Evolutionary conservation across 2,888 invertebrate species (phyloP).

Genomic region (Sturmia bella): DNA sequence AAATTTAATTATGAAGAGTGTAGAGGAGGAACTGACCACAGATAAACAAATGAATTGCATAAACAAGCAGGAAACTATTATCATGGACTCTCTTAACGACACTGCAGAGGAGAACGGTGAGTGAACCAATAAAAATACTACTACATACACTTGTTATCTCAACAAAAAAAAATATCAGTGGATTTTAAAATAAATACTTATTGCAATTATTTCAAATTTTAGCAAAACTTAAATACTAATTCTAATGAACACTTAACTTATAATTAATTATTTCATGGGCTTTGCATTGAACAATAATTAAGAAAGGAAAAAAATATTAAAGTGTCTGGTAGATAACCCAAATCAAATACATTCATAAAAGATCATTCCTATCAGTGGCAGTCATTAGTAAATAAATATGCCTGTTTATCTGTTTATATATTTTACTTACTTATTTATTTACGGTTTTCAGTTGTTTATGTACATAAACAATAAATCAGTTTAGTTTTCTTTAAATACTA

Average conservation of each 20-base stretch:
- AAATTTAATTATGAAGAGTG: conserved; percentile 75
- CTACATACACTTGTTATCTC: no score
- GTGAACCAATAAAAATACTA: background rate
- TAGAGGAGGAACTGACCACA: conserved; percentile 71
- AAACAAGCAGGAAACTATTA: conserved; percentile 73
- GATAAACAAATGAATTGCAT: conserved; percentile 73
- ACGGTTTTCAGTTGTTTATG: background rate
- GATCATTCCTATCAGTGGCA: conserved; percentile 61
- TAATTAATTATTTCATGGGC: conserved; percentile 60
- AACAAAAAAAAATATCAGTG: no score
- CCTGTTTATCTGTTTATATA: conserved; percentile 17
- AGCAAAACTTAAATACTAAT: no score
- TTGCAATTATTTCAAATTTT: background rate
- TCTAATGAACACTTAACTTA: background rate
- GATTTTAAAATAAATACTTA: background rate
- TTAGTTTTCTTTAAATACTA: background rate
- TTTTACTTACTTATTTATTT: background rate
- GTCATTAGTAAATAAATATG: conserved; percentile 40
- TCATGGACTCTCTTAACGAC: conserved; percentile 71
- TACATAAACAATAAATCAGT: background rate
- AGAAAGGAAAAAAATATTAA: conserved; percentile 13
- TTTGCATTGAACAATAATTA: conserved; percentile 60
- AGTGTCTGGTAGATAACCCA: conserved; percentile 70
- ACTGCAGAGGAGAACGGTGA: conserved; percentile 73
- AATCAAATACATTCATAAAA: conserved; percentile 29